Evolutionary conservation across 2,797 vertebrate species (phyloP), one percentile per base, ranked within the genome.

Genomic region (Thalassophryne amazonica): DNA sequence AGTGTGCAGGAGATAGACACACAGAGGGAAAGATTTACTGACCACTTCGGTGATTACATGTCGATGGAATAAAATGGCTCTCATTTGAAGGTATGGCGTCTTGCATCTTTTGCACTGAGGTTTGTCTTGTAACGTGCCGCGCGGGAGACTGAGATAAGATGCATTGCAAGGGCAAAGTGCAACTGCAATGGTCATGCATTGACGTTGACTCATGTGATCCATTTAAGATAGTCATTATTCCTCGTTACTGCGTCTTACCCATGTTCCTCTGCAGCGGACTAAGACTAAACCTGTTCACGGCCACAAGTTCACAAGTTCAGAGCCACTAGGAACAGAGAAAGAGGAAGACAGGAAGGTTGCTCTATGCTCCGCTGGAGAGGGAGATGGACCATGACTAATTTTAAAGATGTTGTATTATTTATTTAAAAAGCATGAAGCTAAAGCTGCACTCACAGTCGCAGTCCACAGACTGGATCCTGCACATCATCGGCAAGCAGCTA

Each of bases 401-500:
- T 81, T 73, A 72, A 89, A 88, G 85, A 86, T 79, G 38, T 78
- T 69, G 67, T 87, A 89, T 90, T 89, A 90, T 91, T 91, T 91
- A 91, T 91, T 92, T 86, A 86, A 89, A 90, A 89, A 86, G 66
- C 70, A 29, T 72, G 74, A 81, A 85, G 81, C 79, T 69, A 67
- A 77, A 80, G 73, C 81, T 76, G 79, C 77, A 64, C 81, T 87
- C 64, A n/a, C 64, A 80, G 53, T 78, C 40, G 48, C 78, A 77
- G 69, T 81, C 78, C 56, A 65, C 75, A 78, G 69, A 39, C 64
- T 51, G 73, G 68, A 63, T 73, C 59, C 76, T 80, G 68, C 72
- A 64, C 77, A n/a, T 60, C 75, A 72, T 83, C 78, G 69, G 65
- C 75, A 58, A 78, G 80, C 66, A 78, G 64, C 80, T 54, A 57